Percentiles rank a stretch among this genome's conserved stretches.
These are phyloP conservation scores for Rhagonycha fulva DNA, from an alignment of 2,888 invertebrate species.

Conservation along the genomic window DNA sequence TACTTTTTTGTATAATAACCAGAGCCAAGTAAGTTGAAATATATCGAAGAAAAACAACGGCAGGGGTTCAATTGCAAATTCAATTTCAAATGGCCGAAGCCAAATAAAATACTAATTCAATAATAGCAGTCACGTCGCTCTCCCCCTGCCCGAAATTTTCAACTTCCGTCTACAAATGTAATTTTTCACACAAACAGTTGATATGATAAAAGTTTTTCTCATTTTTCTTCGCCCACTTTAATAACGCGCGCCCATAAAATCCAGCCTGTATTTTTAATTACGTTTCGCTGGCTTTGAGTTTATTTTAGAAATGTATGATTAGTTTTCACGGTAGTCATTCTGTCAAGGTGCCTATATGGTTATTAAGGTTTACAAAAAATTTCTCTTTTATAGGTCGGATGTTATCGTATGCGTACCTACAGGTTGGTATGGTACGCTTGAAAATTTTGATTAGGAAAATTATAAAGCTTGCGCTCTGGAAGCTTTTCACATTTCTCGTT, in stretches of 20 bases:
- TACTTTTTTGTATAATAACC: constrained; percentile 31
- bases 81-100: constrained; percentile 39
- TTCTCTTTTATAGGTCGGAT: neutral
- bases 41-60: constrained; percentile 32
- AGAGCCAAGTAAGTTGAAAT: constrained; percentile 29
- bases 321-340: constrained; percentile 7
- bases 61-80: constrained; percentile 38
- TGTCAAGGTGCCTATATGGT: neutral
- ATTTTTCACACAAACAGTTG: constrained; percentile 48
- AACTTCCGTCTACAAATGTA: constrained; percentile 43
- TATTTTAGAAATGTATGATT: constrained; percentile 32
- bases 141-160: constrained; percentile 35
- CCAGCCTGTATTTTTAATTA: constrained; percentile 50
- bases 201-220: constrained; percentile 51
- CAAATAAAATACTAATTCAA: constrained; percentile 44
- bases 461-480: neutral
- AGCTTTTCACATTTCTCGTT: neutral
- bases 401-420: neutral
- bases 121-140: constrained; percentile 38
- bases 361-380: neutral
- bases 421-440: neutral
- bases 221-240: constrained; percentile 49
- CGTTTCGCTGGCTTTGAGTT: constrained; percentile 40
- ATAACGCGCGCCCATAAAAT: constrained; percentile 48
- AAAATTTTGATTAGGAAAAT: neutral